Base-by-base conservation (phyloP, 2,797 vertebrate species). In the Phaenicophaeus curvirostris region DNA sequence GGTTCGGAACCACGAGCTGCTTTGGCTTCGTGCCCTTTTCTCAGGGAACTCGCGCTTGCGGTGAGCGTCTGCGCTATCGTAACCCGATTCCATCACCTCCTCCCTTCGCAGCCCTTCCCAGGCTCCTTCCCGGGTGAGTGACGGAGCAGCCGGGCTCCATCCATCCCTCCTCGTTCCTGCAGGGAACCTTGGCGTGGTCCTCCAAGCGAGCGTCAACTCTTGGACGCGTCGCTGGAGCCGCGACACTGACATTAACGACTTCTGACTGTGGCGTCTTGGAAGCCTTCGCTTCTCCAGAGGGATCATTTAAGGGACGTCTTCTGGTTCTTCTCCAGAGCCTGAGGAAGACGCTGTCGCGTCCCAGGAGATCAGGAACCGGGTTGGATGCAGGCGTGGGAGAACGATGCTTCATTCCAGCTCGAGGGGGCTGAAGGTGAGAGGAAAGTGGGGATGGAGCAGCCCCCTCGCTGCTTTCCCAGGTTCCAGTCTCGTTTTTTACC, bases 1-100 rank as follows among this genome's bases (percentile, higher is more conserved):
- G 69, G 42, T 30, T 5, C 0, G 17, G 14, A 42, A 28, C 51
- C 1, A 7, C 0, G 33, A 55, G 50, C 74, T 8, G 48, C n/a
- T 11, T 41, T 4, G 44, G 44, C 28, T 37, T 51, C 44, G 44
- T 44, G 75, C 37, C 23, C 27, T 44, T 58, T 51, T n/a, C 42
- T 44, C 3, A 1, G 30, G 75, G n/a, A 42, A 28, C 9, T 2
- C 9, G 8, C 13, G 9, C 67, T 65, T 5, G 8, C 25, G 18
- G 66, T 19, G 20, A 63, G 57, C 42, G 3, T 12, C 84, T 48
- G n/a, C n/a, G 55, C 4, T 48, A 2, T 1, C 2, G 44, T 11
- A 42, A 39, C 44, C 5, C 3, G 51, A 33, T 51, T n/a, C n/a
- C n/a, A n/a, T n/a, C n/a, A n/a, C n/a, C n/a, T n/a, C n/a, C 46